Evolutionary conservation across 2,797 vertebrate genomes (phyloP), one percentile per base, ranked within the genome.

Genomic region (Miichthys miiuy): DNA sequence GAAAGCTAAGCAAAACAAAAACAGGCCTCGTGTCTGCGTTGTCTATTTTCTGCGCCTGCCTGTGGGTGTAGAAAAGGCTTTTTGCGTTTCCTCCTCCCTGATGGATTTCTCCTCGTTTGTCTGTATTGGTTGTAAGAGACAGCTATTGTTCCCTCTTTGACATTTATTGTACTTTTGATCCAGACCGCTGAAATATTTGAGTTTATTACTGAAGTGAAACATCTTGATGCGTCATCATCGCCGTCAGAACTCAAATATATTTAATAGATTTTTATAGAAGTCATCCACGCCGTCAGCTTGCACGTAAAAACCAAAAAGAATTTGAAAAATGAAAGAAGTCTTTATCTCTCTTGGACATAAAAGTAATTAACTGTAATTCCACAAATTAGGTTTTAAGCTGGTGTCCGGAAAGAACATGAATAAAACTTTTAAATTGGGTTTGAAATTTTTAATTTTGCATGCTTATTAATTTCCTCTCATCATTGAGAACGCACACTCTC

Each of bases 31-130:
- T 70, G 75, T 70, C 73, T 86, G 73, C 48, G 21, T 56, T 27
- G 27, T 83, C 78, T 81, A 81, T 85, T 90, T 85, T 85, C 78
- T 82, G 81, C 73, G 21, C 2, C 63, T 48, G 65, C 27, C 25
- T n/a, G 84, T 85, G 71, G 82, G 82, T 13, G 84, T 58, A 48
- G 46, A 64, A 34, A 44, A 72, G 38, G 23, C 52, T 68, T 54
- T 30, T 1, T 60, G 38, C 9, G 23, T 25, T 41, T 77, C 30
- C 57, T 41, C 48, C 42, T 65, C 67, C 69, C 64, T 8, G 17
- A 23, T 56, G 65, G 51, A 71, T 74, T 68, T 56, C 61, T 81
- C 30, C 27, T 25, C 47, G 44, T 23, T 9, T 10, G 52, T 70
- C n/a, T 55, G 4, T 25, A 5, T 4, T 25, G 20, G 23, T 52